phyloP scores from a whole-genome alignment of 2,797 vertebrate species.

The Loriculus beryllinus region DNA sequence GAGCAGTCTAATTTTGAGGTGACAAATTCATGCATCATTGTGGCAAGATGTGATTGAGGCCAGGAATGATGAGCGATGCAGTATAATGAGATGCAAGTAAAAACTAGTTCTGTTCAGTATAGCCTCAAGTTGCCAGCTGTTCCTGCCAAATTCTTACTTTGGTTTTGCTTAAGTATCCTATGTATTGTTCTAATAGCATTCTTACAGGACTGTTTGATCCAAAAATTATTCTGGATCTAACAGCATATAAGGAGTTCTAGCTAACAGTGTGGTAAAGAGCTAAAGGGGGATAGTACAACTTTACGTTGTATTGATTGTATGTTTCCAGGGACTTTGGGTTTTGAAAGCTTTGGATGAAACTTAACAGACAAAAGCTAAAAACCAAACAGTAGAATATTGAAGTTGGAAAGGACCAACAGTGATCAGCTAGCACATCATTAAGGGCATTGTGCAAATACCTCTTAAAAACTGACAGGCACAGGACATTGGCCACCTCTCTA shows the following conservation, averaged over 20 bases:
- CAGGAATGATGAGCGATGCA: background rate
- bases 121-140: background rate
- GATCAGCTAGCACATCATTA: background rate
- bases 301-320: background rate
- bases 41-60: background rate
- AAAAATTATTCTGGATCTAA: background rate
- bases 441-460: background rate
- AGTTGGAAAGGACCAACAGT: background rate
- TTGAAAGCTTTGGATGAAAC: background rate
- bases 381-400: background rate
- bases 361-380: background rate
- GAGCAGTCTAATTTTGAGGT: background rate
- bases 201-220: background rate
- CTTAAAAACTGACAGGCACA: background rate
- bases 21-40: background rate
- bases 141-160: background rate
- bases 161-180: background rate
- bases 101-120: background rate
- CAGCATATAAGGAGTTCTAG: background rate
- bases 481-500: fast-evolving
- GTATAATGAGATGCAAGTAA: background rate
- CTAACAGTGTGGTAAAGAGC: background rate
- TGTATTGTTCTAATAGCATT: background rate
- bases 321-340: background rate
- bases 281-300: background rate